phyloP scores from a whole-genome alignment of 2,888 invertebrate genomes.

The Coenonympha glycerion region DNA sequence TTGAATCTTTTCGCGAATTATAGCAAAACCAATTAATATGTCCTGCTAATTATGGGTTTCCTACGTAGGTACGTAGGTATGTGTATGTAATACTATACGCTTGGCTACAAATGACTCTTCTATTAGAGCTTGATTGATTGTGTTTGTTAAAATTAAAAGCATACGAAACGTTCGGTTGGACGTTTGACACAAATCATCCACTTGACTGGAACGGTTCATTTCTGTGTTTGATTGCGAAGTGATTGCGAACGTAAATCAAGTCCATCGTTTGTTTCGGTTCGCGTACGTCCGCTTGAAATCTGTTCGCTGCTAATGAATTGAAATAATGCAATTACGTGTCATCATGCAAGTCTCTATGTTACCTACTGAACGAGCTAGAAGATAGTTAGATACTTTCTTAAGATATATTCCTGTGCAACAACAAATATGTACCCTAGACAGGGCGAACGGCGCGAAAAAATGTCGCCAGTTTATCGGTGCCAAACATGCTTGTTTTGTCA shows the following conservation, averaged over 20 bases:
- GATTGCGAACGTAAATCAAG: conserved; percentile 31
- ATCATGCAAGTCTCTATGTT: background rate
- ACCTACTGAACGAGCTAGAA: background rate
- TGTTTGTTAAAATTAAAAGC: conserved; percentile 14
- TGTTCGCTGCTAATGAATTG: conserved; percentile 7
- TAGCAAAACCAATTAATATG: too few species aligned
- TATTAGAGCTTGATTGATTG: background rate
- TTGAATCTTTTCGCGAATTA: too few species aligned
- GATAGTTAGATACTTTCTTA: background rate
- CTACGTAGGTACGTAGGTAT: too few species aligned
- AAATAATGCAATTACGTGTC: conserved; percentile 2
- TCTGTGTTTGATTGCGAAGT: conserved; percentile 27
- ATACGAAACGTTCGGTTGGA: conserved; percentile 11
- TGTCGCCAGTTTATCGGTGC: too few species aligned
- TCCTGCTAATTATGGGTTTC: too few species aligned
- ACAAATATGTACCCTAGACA: too few species aligned
- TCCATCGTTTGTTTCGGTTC: conserved; percentile 25
- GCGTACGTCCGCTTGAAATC: conserved; percentile 8
- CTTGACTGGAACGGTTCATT: conserved; percentile 25
- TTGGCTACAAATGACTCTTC: background rate
- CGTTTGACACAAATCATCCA: conserved; percentile 23
- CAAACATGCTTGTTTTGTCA: too few species aligned
- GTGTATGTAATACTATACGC: too few species aligned
- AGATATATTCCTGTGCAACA: too few species aligned
- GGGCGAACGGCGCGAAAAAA: too few species aligned